phyloP scores from a whole-genome alignment of 2,888 invertebrate genomes.

The Pimpla rufipes region DNA sequence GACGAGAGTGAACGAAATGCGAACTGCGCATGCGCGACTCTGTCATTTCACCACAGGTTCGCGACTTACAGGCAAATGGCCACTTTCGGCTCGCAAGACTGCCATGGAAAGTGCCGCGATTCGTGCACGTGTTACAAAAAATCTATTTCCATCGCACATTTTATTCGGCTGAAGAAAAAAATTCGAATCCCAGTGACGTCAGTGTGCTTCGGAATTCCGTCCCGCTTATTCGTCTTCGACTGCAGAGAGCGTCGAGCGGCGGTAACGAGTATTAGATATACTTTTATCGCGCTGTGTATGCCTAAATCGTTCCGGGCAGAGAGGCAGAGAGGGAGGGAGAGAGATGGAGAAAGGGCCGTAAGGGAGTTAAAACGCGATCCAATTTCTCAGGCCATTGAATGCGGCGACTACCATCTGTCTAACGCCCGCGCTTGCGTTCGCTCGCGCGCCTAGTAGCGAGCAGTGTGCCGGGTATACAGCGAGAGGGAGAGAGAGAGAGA shows the following conservation, averaged over 20 bases:
- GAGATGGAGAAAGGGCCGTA: slow-evolving; percentile 73
- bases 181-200: too few species aligned
- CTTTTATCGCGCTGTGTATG: slow-evolving; percentile 58
- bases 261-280: slow-evolving; percentile 33
- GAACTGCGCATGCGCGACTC: too few species aligned
- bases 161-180: too few species aligned
- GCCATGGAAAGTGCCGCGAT: too few species aligned
- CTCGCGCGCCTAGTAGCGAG: slow-evolving; percentile 43
- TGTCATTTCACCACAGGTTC: too few species aligned
- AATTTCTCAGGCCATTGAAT: slow-evolving; percentile 86
- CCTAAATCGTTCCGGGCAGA: slow-evolving; percentile 48
- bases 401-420: slow-evolving; percentile 85
- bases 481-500: too few species aligned
- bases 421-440: slow-evolving; percentile 77
- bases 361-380: slow-evolving; percentile 85
- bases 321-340: slow-evolving; percentile 69
- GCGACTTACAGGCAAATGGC: too few species aligned
- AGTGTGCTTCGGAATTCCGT: too few species aligned
- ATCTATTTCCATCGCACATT: too few species aligned
- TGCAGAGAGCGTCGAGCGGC: slow-evolving; percentile 1
- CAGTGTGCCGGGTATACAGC: slow-evolving; percentile 6
- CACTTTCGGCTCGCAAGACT: too few species aligned
- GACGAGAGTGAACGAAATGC: too few species aligned
- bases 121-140: too few species aligned
- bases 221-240: not conserved